Conservation (phyloP, 1,140 invertebrate species). For the Brachionus asplanchnoidis region DNA sequence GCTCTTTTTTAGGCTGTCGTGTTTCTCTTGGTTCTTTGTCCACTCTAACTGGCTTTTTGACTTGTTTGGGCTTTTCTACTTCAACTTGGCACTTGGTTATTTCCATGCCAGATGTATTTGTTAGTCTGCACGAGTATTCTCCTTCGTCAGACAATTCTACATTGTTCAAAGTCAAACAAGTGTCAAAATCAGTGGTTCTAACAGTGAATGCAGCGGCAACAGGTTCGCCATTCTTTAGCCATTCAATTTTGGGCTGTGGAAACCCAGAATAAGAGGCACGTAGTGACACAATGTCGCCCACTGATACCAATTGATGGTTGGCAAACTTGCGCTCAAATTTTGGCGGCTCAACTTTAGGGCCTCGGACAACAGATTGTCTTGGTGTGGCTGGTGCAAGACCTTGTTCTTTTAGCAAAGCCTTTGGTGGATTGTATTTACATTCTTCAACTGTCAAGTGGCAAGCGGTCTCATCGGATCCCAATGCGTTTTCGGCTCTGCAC, state of each 20-base stretch:
- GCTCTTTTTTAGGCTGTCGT: background rate
- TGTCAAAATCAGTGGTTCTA: slow-evolving; percentile 6
- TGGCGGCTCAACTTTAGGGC: slow-evolving; percentile 6
- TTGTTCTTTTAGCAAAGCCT: slow-evolving; percentile 11
- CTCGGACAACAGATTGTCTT: background rate
- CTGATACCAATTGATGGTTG: background rate
- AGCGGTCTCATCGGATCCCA: slow-evolving; percentile 86
- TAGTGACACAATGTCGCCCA: background rate
- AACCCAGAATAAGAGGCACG: background rate
- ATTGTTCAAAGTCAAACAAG: slow-evolving; percentile 6
- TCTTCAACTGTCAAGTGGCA: slow-evolving; percentile 67
- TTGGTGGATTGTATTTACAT: slow-evolving; percentile 15
- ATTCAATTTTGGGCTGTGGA: slow-evolving; percentile 5
- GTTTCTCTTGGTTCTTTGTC: background rate
- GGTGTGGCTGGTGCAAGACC: background rate
- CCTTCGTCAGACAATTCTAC: background rate
- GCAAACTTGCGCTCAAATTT: slow-evolving; percentile 11
- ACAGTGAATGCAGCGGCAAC: background rate
- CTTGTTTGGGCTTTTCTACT: slow-evolving; percentile 30
- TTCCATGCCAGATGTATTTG: slow-evolving; percentile 34
- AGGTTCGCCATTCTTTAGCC: slow-evolving; percentile 37
- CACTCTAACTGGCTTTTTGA: slow-evolving; percentile 32
- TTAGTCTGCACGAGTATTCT: slow-evolving; percentile 19
- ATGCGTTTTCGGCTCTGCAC: slow-evolving; percentile 81
- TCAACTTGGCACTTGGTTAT: slow-evolving; percentile 40